These are phyloP conservation scores for Sylvia atricapilla DNA, from an alignment of 2,113 vertebrate species.

Conservation along the genomic window DNA sequence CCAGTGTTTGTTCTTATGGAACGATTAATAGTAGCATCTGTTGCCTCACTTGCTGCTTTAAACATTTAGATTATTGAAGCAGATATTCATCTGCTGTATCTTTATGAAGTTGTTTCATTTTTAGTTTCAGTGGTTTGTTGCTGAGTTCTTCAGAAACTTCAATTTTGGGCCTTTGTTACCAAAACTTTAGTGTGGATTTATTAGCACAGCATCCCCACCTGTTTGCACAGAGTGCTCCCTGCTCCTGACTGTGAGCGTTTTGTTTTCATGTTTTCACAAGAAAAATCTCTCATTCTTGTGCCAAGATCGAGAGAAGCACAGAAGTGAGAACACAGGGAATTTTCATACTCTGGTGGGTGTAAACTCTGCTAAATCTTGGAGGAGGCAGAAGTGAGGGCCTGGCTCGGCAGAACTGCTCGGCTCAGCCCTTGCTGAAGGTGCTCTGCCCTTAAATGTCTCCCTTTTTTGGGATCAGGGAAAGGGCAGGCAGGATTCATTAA, in stretches of 20 bases:
- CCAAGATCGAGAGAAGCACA: neutral
- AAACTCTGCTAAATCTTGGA: neutral
- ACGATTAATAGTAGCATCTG: neutral
- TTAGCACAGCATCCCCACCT: neutral
- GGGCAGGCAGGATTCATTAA: neutral
- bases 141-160: neutral
- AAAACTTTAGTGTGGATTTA: neutral
- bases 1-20: neutral
- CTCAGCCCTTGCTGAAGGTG: neutral
- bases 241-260: neutral
- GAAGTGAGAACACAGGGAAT: neutral
- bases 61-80: neutral
- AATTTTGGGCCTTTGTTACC: neutral
- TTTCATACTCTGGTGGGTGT: neutral
- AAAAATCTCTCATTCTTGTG: neutral
- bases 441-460: neutral
- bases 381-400: neutral
- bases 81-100: neutral
- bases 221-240: rapidly evolving
- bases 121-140: neutral
- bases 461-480: neutral
- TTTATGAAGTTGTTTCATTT: neutral
- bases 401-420: neutral
- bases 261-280: neutral
- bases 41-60: neutral